phyloP scores from a whole-genome alignment of 1,140 invertebrate genomes.

The Contarinia nasturtii region DNA sequence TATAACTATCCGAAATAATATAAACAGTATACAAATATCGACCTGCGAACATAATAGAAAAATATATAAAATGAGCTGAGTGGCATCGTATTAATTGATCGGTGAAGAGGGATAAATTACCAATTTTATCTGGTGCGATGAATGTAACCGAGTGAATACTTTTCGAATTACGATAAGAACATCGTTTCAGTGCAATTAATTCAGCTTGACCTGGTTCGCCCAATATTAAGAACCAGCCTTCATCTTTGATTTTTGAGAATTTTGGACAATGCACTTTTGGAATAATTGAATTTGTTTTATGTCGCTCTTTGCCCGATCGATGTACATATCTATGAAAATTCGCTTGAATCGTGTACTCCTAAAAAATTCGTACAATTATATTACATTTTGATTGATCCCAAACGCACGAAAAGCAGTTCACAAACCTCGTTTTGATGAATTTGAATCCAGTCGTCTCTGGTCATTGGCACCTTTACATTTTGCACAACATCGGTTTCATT shows the following conservation, averaged over 20 bases:
- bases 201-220: slow-evolving; percentile 52
- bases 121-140: slow-evolving; percentile 20
- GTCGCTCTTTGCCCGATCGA: slow-evolving; percentile 28
- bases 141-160: slow-evolving; percentile 23
- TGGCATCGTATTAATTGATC: not conserved
- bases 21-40: slow-evolving; percentile 61
- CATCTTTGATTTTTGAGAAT: slow-evolving; percentile 85
- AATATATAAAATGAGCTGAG: not conserved
- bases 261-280: slow-evolving; percentile 43
- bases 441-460: slow-evolving; percentile 29
- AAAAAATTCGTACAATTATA: too few species aligned
- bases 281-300: slow-evolving; percentile 24
- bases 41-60: slow-evolving; percentile 29
- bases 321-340: slow-evolving; percentile 29
- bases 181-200: slow-evolving; percentile 72
- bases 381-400: too few species aligned
- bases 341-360: slow-evolving; percentile 51
- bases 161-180: slow-evolving; percentile 27
- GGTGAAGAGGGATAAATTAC: not conserved
- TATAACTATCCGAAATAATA: slow-evolving; percentile 82
- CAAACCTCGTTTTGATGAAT: slow-evolving; percentile 27
- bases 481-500: slow-evolving; percentile 28
- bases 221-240: slow-evolving; percentile 85
- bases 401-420: too few species aligned
- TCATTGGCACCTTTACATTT: slow-evolving; percentile 18